Conservation (phyloP, 2,113 vertebrate genomes). For the Empidonax alnorum region DNA sequence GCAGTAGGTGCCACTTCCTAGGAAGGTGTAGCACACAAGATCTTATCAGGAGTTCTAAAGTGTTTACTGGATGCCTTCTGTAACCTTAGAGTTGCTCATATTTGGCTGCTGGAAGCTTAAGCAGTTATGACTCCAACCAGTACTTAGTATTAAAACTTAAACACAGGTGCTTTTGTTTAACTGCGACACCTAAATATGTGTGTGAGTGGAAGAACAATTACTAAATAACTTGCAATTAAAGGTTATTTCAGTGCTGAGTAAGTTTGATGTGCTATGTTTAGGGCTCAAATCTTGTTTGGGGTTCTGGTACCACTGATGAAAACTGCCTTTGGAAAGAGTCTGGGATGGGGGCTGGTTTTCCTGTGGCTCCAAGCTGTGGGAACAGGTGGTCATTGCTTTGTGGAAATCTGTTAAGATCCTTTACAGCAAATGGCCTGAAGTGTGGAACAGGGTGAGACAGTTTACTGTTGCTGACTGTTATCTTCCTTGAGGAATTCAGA, state of each 20-base stretch:
- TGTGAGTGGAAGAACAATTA: background rate
- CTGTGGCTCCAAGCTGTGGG: background rate
- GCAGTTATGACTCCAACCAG: background rate
- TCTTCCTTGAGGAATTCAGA: conserved; percentile 27
- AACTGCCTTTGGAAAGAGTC: background rate
- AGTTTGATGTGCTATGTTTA: background rate
- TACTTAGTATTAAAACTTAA: background rate
- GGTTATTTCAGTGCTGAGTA: background rate
- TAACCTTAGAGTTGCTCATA: background rate
- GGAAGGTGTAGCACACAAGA: background rate
- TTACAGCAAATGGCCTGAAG: background rate
- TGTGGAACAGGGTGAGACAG: background rate
- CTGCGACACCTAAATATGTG: background rate
- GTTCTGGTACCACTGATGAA: background rate
- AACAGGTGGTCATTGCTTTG: conserved; percentile 30
- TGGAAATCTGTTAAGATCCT: conserved; percentile 18
- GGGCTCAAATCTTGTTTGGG: background rate
- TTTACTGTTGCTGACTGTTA: conserved; percentile 10
- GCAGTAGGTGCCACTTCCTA: background rate
- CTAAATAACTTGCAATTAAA: background rate
- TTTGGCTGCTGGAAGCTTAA: background rate
- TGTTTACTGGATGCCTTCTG: background rate
- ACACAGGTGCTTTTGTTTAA: background rate
- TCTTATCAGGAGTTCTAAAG: background rate
- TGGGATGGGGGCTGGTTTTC: background rate